Conservation (phyloP, 2,113 vertebrate species). For the Brachypodius melanocephalos region DNA sequence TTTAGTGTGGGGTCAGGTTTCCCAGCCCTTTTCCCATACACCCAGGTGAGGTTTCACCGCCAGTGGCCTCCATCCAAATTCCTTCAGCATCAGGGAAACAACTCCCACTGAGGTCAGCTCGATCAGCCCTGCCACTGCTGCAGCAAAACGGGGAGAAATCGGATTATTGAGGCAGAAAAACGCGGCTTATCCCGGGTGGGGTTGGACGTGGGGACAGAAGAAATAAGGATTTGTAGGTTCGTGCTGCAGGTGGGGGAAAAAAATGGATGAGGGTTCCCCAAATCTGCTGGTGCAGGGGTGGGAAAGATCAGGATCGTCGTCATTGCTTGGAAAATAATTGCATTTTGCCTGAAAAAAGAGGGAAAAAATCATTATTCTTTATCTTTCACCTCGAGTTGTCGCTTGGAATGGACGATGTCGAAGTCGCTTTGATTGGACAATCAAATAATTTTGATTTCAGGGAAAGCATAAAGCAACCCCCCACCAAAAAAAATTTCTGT, state of each 20-base stretch:
- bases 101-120: not conserved
- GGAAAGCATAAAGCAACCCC: not conserved
- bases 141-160: not conserved
- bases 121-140: not conserved
- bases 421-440: too few relatives aligned
- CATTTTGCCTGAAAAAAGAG: not conserved
- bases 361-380: not conserved
- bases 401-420: not conserved
- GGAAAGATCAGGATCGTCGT: not conserved
- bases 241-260: not conserved
- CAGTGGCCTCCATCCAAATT: not conserved
- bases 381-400: fast-evolving
- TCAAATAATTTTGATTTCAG: not conserved
- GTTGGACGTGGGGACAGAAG: fast-evolving
- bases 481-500: fast-evolving
- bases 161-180: not conserved
- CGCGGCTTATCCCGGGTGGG: fast-evolving
- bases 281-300: not conserved
- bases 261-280: too few relatives aligned
- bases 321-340: fast-evolving
- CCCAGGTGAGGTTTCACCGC: not conserved
- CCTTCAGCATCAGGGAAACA: not conserved
- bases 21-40: slow-evolving; percentile 7
- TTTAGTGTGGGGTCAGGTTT: slow-evolving; percentile 26
- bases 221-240: fast-evolving